Conservation (phyloP, 2,113 vertebrate species). For the Camelus dromedarius region DNA sequence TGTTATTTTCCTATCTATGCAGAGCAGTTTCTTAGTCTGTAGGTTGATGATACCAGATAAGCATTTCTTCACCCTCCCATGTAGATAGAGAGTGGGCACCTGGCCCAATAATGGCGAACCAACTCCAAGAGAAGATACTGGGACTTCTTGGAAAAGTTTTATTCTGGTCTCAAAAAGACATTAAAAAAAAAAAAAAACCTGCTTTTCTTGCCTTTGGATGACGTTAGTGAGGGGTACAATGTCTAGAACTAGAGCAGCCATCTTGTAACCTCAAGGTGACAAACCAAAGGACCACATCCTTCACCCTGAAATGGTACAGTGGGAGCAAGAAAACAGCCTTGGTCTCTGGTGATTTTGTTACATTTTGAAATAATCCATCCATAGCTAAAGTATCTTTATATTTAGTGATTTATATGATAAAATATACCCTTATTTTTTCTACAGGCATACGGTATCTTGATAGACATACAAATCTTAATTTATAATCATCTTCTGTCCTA, state of each 20-base stretch:
- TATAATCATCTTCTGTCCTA: background rate
- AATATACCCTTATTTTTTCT: background rate
- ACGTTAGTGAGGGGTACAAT: background rate
- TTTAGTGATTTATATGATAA: background rate
- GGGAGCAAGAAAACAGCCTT: background rate
- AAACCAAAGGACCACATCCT: background rate
- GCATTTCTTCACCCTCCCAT: background rate
- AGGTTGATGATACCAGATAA: background rate
- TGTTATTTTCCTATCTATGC: background rate
- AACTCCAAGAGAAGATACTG: background rate
- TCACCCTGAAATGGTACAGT: background rate
- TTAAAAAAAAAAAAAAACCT: background rate
- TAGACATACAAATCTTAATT: background rate
- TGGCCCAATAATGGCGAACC: background rate
- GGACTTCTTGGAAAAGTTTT: background rate
- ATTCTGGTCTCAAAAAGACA: background rate
- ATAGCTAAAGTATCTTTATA: background rate
- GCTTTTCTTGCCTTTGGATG: background rate
- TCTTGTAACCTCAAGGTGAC: background rate
- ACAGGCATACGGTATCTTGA: background rate
- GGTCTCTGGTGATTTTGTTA: background rate
- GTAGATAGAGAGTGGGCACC: background rate
- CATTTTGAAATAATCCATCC: background rate
- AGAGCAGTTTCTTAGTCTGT: background rate
- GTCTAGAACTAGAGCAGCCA: fast-evolving